Percentiles rank a stretch among this genome's conserved stretches.
Evolutionary conservation across 2,113 vertebrate species (phyloP).

Genomic region (Trochalopteron elliotii): DNA sequence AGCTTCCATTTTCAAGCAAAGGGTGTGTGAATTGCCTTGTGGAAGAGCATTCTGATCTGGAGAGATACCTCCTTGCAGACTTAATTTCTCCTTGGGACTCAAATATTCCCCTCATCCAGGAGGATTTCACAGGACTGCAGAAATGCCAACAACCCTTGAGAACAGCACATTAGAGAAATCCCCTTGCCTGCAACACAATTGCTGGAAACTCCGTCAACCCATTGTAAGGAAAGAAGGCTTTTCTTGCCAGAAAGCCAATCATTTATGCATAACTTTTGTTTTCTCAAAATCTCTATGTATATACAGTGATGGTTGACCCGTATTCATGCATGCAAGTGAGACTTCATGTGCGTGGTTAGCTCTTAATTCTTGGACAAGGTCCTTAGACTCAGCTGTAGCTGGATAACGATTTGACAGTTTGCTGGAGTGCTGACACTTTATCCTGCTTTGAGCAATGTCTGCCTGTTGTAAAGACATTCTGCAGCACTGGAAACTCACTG

Average conservation of each 20-base stretch:
- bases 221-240: background rate
- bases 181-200: background rate
- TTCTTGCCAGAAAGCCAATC: background rate
- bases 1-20: background rate
- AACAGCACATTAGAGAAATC: background rate
- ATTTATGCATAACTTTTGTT: rapidly evolving
- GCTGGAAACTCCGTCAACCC: background rate
- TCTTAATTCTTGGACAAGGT: background rate
- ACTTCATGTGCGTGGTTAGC: background rate
- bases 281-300: background rate
- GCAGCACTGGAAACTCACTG: background rate
- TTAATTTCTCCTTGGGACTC: background rate
- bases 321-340: background rate
- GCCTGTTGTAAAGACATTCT: background rate
- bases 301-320: background rate
- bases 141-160: background rate
- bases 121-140: background rate
- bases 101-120: background rate
- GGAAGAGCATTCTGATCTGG: background rate
- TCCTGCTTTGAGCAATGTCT: background rate
- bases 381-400: background rate
- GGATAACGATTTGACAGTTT: background rate
- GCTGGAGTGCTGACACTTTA: background rate
- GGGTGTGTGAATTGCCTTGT: rapidly evolving
- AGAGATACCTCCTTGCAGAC: rapidly evolving